Base-by-base conservation (phyloP, 1,140 invertebrate genomes). In the Drosophila orosa region DNA sequence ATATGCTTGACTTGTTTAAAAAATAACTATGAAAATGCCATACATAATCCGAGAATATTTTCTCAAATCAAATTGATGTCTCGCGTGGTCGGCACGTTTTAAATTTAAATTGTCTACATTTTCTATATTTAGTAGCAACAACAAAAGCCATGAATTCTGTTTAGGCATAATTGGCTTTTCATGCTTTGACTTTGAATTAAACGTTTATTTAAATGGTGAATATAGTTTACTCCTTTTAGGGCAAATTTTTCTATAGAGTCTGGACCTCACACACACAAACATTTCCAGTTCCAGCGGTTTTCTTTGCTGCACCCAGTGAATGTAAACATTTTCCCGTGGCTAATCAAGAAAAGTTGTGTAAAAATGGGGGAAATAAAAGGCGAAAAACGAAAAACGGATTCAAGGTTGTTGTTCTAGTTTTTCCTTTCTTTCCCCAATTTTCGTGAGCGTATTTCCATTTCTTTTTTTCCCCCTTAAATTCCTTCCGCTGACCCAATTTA, bases 1-100 rank as follows among this genome's bases (percentile, higher is more conserved):
- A 44, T 68, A 22, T 31, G 57, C 63, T 44, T 67, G 79, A 73
- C 44, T 65, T 63, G 66, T 84, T 85, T 80, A 84, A 76, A 54
- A 74, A 74, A 72, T 60, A 73, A 50, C 68, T 52, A 31, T 25
- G 61, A 84, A 84, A 80, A 85, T 85, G 80, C 82, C 74, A 59
- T 61, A 67, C 33, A 75, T 75, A 75, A 59, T 75, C 39, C 39
- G 31, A 31, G 47, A 45, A 59, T 40, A 65, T 52, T 50, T 69
- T 69, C 40, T 37, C 1, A 24, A 37, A 59, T 68, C 73, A 44
- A 44, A 62, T 72, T 29, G 45, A 29, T 52, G 60, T 63, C 63
- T 85, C 81, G 76, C 78, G 82, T 86, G 82, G 78, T 50, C 29
- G 40, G 75, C 82, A 86, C 82, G 82, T 86, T 86, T 86, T 71